These are phyloP conservation scores for Poeciliopsis presidionis DNA, from an alignment of 2,797 vertebrate species.

Conservation along the genomic window DNA sequence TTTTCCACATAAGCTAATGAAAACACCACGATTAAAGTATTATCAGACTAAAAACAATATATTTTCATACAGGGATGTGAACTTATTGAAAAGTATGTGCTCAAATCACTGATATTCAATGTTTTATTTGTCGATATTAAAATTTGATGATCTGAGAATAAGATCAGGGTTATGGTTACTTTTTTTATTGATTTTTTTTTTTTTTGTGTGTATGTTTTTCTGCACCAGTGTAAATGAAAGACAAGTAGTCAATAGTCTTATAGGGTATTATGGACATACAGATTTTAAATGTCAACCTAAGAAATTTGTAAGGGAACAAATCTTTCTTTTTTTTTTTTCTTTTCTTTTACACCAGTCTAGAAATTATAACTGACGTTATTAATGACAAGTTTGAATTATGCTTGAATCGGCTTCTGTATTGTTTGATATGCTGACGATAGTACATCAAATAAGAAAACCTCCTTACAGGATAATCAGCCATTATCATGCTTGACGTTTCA, in stretches of 20 bases:
- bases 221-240: background rate
- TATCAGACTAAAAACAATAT: background rate
- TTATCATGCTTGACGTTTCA: background rate
- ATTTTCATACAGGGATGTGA: background rate
- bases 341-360: background rate
- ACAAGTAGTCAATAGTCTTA: background rate
- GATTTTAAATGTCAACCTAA: background rate
- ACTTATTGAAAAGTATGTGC: background rate
- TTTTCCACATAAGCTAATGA: background rate
- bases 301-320: background rate
- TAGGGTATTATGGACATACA: background rate
- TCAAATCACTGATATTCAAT: background rate
- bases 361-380: background rate
- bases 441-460: background rate
- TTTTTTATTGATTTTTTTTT: background rate
- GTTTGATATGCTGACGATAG: background rate
- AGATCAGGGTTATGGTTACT: background rate
- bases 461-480: background rate
- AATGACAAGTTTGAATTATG: background rate
- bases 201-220: background rate
- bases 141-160: background rate
- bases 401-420: background rate
- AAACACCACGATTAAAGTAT: background rate
- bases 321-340: background rate
- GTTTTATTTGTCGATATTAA: background rate